Base-by-base conservation (phyloP, 1,140 invertebrate genomes). In the Antheraea mylitta region DNA sequence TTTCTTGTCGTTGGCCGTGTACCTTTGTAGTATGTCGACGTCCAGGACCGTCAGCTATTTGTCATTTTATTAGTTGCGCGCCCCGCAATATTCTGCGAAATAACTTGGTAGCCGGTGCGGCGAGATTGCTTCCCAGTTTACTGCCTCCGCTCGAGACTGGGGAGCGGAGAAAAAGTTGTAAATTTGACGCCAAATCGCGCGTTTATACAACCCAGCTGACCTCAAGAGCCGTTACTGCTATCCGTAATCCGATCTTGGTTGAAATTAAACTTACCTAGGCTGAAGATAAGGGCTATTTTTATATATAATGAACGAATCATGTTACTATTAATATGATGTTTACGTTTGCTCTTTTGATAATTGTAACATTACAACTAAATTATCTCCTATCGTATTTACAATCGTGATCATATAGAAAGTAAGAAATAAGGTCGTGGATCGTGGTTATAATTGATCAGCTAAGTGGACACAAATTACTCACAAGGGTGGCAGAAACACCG, bases 51-150 rank as follows among this genome's bases (percentile, higher is more conserved):
- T 72, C 78, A 73, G 74, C 84, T 85, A 90, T 89, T 89, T 89
- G 86, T 90, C 88, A 90, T 90, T 90, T 90, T 90, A 89, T 90
- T 90, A 90, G 87, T 85, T 81, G 82, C 84, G 80, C 80, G 81
- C 70, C 79, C 79, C 78, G 83, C 87, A 90, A 91, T 90, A 90
- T 90, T 89, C 87, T 83, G 82, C 77, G 81, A 86, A 89, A 89
- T 91, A 89, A 89, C 85, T 87, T 79, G 75, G 83, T 75, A 72
- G 83, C 80, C 72, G 80, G 78, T 77, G 79, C 74, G 80, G 78
- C 79, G 83, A 89, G 89, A 91, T 91, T 91, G 87, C 89, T 85
- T 88, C 83, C 76, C 75, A 86, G 78, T 91, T 91, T 91, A 91
- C 86, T 83, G 78, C 85, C 83, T 79, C 80, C 77, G 77, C 77